Percentiles rank a stretch among this genome's conserved stretches.
These are phyloP conservation scores for Drosophila kambysellisi DNA, from an alignment of 2,888 invertebrate genomes.

Conservation along the genomic window DNA sequence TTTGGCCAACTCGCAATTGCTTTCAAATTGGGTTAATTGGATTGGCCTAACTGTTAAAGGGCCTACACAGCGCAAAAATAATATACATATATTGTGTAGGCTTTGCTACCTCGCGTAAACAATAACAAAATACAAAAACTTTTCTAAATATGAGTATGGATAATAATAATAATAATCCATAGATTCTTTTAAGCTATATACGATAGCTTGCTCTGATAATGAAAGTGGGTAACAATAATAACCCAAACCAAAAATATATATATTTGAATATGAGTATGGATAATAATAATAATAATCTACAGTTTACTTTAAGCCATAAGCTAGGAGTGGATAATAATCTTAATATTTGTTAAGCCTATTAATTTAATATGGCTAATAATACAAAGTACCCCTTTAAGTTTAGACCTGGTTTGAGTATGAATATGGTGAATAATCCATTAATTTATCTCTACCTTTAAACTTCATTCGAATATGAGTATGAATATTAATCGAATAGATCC, in stretches of 20 bases:
- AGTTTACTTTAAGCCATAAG: neutral
- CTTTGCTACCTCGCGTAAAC: neutral
- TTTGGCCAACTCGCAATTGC: conserved; percentile 56
- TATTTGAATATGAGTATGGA: neutral
- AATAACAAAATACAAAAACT: neutral
- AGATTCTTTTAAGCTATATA: neutral
- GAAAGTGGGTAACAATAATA: neutral
- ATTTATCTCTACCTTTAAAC: neutral
- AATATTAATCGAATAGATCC: neutral
- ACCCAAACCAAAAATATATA: neutral
- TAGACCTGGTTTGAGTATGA: neutral
- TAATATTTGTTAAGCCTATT: neutral
- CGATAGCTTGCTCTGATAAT: neutral
- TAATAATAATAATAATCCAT: neutral
- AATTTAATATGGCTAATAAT: neutral
- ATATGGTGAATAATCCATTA: neutral
- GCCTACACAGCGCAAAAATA: conserved; percentile 30
- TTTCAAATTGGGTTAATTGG: conserved; percentile 76
- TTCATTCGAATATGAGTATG: neutral
- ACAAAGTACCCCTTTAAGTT: neutral
- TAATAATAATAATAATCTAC: neutral
- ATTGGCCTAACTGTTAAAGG: conserved; percentile 56
- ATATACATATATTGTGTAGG: conserved; percentile 46
- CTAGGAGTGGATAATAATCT: neutral
- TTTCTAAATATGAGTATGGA: neutral